Evolutionary conservation across 2,113 vertebrate species (phyloP).

Genomic region (Origma solitaria): DNA sequence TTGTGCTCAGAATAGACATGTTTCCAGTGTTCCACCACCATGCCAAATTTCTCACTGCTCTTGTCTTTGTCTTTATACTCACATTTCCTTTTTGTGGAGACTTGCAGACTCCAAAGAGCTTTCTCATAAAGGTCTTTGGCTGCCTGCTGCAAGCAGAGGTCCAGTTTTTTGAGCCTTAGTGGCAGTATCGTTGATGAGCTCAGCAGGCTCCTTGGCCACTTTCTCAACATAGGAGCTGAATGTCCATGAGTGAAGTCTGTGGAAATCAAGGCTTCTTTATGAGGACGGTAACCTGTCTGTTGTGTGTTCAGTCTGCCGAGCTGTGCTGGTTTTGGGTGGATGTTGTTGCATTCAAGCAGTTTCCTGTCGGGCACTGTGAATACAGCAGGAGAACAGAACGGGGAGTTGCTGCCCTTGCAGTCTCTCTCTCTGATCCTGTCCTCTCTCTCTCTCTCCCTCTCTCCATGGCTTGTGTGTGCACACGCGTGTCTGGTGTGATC

Average conservation of each 20-base stretch:
- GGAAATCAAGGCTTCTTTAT: neutral
- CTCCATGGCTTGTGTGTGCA: conserved; percentile 29
- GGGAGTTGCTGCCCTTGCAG: neutral
- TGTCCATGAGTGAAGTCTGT: neutral
- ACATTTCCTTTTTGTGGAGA: conserved; percentile 2
- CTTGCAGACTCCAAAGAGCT: conserved; percentile 2
- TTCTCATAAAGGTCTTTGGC: neutral
- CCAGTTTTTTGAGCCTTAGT: neutral
- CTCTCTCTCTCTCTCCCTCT: conserved; percentile 40
- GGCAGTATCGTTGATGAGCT: neutral
- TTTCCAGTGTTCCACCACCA: neutral
- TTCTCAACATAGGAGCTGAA: neutral
- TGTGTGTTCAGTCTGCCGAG: neutral
- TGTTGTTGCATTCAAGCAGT: neutral
- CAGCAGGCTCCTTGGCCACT: neutral
- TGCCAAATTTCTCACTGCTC: neutral
- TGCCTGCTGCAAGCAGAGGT: neutral
- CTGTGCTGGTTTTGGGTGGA: fast-evolving
- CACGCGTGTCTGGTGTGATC: conserved; percentile 38
- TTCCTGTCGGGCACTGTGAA: neutral
- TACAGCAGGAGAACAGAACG: neutral
- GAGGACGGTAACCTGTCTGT: neutral
- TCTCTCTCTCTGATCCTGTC: conserved; percentile 51
- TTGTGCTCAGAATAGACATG: neutral
- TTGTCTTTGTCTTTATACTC: conserved; percentile 28